Base-by-base conservation (phyloP, 64 coral and sea anemone species). In the Acropora yongei region DNA sequence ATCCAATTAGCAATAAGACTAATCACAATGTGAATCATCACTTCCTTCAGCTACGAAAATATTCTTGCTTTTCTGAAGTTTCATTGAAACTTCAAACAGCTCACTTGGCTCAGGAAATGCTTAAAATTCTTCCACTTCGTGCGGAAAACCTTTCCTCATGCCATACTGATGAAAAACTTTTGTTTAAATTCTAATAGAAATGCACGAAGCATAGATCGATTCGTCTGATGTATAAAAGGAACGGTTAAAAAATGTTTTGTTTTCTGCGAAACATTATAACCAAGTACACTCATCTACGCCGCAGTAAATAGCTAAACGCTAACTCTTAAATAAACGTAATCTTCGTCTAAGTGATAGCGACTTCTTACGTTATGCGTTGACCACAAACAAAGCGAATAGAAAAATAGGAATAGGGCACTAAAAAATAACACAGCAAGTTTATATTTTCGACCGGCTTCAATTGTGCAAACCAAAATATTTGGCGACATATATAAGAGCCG, bases 41-140 rank as follows among this genome's bases (percentile, higher is more conserved):
- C 82, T 49, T 72, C 44, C 44, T 9, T 63, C 41, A 48, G 60
- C 44, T 61, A 71, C 43, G 72, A 85, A 19, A 67, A 46, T 4
- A 13, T 63, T 63, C 57, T 57, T 72, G 39, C 44, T 68, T 71
- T 85, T 85, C 44, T 18, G 82, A 10, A 85, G 18, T 85, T 85
- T 68, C 82, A 44, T 78, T 16, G 7, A 0, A 30, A 30, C 30
- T 30, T 83, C 4, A 14, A 18, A 47, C 63, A 83, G 5, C 49
- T 41, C 51, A 41, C 19, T 44, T 45, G 80, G 69, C 81, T 16
- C 82, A 84, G 82, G 82, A 85, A 85, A 85, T 85, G 11, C 43
- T n/a, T 46, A 8, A 19, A 48, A 85, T 85, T 49, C 1, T 69
- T 72, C 20, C 79, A 65, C 46, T 45, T 67, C 41, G 45, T 67